These are phyloP conservation scores for Nymphalis c-album DNA, from an alignment of 2,888 invertebrate genomes.

Conservation along the genomic window DNA sequence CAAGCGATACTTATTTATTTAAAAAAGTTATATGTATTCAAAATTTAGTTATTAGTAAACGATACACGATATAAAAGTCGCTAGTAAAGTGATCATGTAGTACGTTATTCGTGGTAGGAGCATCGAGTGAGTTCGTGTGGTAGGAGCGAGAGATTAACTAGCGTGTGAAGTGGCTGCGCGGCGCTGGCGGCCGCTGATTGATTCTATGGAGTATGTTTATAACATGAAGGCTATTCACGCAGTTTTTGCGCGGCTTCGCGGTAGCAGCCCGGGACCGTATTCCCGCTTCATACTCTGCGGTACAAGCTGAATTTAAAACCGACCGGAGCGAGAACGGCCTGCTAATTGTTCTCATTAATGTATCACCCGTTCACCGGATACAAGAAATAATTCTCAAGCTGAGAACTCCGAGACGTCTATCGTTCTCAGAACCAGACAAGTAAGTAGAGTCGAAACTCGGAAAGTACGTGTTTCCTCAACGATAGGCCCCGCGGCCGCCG, in stretches of 20 bases:
- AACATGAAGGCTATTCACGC: constrained; percentile 27
- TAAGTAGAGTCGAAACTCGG: too few relatives aligned
- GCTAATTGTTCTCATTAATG: constrained; percentile 17
- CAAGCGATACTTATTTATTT: too few relatives aligned
- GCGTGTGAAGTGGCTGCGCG: constrained; percentile 1
- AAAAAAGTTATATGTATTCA: too few relatives aligned
- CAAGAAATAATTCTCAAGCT: not conserved
- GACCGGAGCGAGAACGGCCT: constrained; percentile 4
- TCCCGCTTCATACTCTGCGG: not conserved
- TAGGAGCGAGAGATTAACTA: not conserved
- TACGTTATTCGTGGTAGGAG: not conserved
- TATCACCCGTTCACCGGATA: not conserved
- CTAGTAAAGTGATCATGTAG: too few relatives aligned
- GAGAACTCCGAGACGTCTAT: not conserved
- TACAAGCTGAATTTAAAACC: not conserved
- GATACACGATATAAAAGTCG: too few relatives aligned
- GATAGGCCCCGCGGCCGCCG: not conserved
- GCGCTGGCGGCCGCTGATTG: constrained; percentile 9
- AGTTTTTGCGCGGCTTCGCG: constrained; percentile 23
- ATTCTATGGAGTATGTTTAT: constrained; percentile 26
- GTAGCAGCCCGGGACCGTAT: constrained; percentile 9
- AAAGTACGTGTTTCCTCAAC: not conserved
- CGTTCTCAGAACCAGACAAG: too few relatives aligned
- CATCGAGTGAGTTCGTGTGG: not conserved
- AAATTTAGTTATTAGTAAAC: too few relatives aligned